Base-by-base conservation (phyloP, 2,888 invertebrate species). In the Sialis fuliginosa region DNA sequence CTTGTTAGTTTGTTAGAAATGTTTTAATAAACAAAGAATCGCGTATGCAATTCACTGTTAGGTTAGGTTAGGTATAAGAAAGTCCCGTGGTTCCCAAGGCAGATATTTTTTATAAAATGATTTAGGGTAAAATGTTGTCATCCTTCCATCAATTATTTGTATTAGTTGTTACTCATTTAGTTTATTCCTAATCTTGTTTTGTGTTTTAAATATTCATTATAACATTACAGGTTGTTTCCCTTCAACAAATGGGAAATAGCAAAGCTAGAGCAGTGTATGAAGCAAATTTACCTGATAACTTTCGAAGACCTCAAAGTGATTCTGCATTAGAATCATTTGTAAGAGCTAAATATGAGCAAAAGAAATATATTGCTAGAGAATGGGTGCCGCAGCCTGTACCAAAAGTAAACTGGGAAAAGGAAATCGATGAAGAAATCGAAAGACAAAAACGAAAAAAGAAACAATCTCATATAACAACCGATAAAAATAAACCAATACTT, bases 161-260 rank as follows among this genome's bases (percentile, higher is more conserved):
- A 22, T 22, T 22, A 22, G 4, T 22, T 22, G 22, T 22, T 22
- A 4, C 4, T 22, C 22, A 22, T 22, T 4, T 22, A 22, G 22
- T 22, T 22, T 22, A 22, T 22, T 22, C 22, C 22, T 22, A 22
- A 22, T 22, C 22, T 22, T 22, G 22, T 22, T 22, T 22, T 22
- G 4, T 22, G 22, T 22, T 22, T 2, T 22, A 22, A 22, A 22
- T 22, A 22, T 2, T 22, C 4, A 22, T 22, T 22, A 22, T 22
- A 22, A 22, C 6, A 5, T 45, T 22, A 6, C n/a, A 45, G 45
- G 64, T 65, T 62, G 75, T 79, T 47, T 78, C 79, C 52, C 74
- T 98, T 56, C 92, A 96, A 65, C 92, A 95, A 65, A 96, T 98
- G 90, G 98, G 98, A 7, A 98, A 98, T 64, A 93, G 92, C 1